Evolutionary conservation across 2,797 vertebrate species (phyloP).

Genomic region (Scomberomorus guttatus): DNA sequence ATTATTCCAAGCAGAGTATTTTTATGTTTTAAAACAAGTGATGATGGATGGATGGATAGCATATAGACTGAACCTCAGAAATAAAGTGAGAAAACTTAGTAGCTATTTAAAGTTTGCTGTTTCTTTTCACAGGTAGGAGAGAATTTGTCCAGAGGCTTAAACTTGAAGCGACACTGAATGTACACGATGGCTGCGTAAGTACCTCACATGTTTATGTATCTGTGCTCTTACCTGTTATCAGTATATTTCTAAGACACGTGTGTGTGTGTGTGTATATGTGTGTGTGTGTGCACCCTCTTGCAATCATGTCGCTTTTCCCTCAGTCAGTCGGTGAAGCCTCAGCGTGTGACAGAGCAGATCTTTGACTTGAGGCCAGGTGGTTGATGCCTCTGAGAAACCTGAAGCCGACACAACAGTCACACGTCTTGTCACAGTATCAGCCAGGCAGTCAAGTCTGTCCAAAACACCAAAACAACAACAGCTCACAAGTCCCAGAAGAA

Average conservation of each 20-base stretch:
- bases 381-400: conserved; percentile 71
- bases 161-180: conserved; percentile 96
- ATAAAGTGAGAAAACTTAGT: too few species aligned
- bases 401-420: conserved; percentile 71
- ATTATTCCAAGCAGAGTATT: too few species aligned
- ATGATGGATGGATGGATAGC: background rate
- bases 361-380: conserved; percentile 57
- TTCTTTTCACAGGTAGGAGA: conserved; percentile 91
- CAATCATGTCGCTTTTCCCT: conserved; percentile 7
- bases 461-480: conserved; percentile 54
- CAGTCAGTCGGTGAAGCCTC: conserved; percentile 22
- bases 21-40: background rate
- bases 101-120: conserved; percentile 13
- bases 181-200: conserved; percentile 99
- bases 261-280: background rate
- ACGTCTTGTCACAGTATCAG: conserved; percentile 67
- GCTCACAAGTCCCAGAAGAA: conserved; percentile 12
- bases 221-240: background rate
- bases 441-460: conserved; percentile 14
- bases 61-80: background rate
- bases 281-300: background rate
- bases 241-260: background rate
- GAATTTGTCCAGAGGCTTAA: conserved; percentile 99
- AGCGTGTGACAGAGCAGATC: conserved; percentile 47
- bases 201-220: background rate